Base-by-base conservation (phyloP, 2,113 vertebrate genomes). In the Seriola rivoliana region DNA sequence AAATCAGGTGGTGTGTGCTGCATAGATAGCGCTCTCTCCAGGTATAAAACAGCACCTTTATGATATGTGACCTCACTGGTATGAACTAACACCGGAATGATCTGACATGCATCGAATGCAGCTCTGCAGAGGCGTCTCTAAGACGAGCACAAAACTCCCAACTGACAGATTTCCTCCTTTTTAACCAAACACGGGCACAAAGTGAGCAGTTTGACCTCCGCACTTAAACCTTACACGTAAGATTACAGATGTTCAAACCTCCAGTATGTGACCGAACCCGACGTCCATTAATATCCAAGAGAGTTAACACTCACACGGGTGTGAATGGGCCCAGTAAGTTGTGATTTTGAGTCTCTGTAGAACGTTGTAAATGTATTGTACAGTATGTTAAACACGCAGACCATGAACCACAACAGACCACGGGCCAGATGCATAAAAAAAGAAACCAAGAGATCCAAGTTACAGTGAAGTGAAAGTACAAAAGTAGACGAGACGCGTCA, bases 1-100 rank as follows among this genome's bases (percentile, higher is more conserved):
- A 93, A 88, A 91, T 92, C 91, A 92, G 91, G 91, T 81, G 89
- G 73, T 48, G 89, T 89, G 87, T 88, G 89, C 92, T 91, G 81
- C 89, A 55, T 93, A 91, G 86, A 89, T 91, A 93, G 85, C 81
- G 59, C 90, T 89, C 85, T 89, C 25, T 88, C 89, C 90, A 93
- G 93, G 93, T 95, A 94, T 78, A 85, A 86, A 57, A 75, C 72
- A 75, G 76, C 70, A 34, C 70, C 67, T 84, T 66, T 6, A 40
- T 67, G 10, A 78, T 9, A 69, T 7, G 17, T 34, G 23, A 54
- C 25, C 60, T 77, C 81, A 71, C 68, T 38, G 40, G 16, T 72
- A 6, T 55, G 46, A 70, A 69, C 74, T 84, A 84, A 83, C 72
- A 13, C 44, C 11, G 66, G 77, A 81, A 68, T 78, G 81, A 81